phyloP scores from a whole-genome alignment of 2,888 invertebrate genomes.

The Netelia melanura region DNA sequence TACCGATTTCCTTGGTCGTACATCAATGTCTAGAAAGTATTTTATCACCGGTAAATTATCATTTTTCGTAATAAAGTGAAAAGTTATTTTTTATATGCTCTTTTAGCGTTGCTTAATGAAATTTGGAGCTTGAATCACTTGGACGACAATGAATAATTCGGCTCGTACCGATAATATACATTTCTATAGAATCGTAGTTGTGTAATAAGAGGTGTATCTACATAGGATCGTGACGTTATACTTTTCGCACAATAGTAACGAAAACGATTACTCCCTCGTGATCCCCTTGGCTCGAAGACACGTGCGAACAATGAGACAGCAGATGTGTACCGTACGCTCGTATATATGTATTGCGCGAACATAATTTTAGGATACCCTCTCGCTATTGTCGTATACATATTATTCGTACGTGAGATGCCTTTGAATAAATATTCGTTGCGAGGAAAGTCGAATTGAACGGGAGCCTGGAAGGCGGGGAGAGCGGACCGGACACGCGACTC shows the following conservation, averaged over 20 bases:
- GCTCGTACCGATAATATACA: too few species aligned
- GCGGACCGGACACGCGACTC: neutral
- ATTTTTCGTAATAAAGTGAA: too few species aligned
- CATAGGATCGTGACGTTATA: slow-evolving; percentile 26
- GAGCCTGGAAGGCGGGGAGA: neutral
- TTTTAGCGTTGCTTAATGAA: neutral
- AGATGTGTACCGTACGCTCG: neutral
- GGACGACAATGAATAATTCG: too few species aligned
- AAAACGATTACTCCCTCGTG: slow-evolving; percentile 26
- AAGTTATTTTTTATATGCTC: neutral
- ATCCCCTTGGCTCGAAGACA: neutral
- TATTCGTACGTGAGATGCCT: neutral
- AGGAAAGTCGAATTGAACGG: neutral
- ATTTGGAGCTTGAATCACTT: too few species aligned
- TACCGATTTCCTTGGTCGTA: neutral
- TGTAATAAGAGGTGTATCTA: neutral
- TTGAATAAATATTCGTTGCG: neutral
- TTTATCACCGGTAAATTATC: too few species aligned
- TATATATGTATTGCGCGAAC: neutral
- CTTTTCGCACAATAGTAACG: slow-evolving; percentile 24
- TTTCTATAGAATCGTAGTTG: neutral
- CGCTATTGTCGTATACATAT: neutral
- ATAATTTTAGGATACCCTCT: neutral
- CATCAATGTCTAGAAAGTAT: neutral
- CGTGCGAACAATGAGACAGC: slow-evolving; percentile 19